phyloP scores from a whole-genome alignment of 2,113 vertebrate genomes.

The Cavia aperea region DNA sequence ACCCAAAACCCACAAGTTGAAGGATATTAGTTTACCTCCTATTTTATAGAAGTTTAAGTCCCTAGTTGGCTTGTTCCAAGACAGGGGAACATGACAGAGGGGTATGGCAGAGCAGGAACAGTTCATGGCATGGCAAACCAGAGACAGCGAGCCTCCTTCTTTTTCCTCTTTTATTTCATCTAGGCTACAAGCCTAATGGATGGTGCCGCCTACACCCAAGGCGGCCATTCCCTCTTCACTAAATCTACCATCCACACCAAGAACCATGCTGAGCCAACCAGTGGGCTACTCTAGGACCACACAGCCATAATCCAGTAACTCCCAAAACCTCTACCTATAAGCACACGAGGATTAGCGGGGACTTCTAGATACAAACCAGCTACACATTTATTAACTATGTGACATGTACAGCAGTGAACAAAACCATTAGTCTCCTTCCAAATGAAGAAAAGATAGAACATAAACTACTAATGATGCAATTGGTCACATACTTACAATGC shows the following conservation, averaged over 20 bases:
- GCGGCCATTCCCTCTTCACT: not conserved
- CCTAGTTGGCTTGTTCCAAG: not conserved
- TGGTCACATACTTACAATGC: not conserved
- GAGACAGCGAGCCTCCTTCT: not conserved
- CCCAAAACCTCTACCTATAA: not conserved
- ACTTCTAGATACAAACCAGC: not conserved
- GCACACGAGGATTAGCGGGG: not conserved
- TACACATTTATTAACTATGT: not conserved
- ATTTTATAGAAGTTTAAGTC: not conserved
- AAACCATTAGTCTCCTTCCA: not conserved
- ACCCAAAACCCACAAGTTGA: not conserved
- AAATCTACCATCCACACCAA: not conserved
- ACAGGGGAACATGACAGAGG: not conserved
- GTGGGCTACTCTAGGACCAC: not conserved
- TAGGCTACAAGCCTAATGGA: not conserved
- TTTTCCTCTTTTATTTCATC: not conserved
- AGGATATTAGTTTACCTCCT: not conserved
- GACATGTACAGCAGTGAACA: not conserved
- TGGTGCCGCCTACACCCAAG: not conserved
- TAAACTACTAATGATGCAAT: not conserved
- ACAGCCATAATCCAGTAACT: not conserved
- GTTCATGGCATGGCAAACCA: not conserved
- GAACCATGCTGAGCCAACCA: not conserved
- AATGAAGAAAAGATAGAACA: not conserved
- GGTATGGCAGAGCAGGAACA: not conserved